Evolutionary conservation across 1,140 invertebrate genomes (phyloP), one percentile per base, ranked within the genome.

Genomic region (Drosophila bipectinata): DNA sequence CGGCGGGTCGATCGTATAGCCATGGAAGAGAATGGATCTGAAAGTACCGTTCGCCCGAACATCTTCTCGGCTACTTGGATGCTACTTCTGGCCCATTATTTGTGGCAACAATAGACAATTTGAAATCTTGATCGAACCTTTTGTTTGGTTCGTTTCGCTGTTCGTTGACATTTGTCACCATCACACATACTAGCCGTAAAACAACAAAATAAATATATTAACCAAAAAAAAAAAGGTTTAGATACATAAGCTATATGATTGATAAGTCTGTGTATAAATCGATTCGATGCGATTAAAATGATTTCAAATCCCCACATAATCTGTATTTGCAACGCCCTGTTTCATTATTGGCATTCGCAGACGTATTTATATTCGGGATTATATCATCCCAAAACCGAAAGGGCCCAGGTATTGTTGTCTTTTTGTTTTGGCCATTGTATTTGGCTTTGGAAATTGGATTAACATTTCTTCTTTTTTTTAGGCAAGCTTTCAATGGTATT

Each of bases 131-230:
- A 75, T 80, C 59, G 49, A 64, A 62, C 56, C 81, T 77, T 69
- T 83, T 83, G 80, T 84, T 66, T 18, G 47, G n/a, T 58, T 49
- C 52, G 67, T 59, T 49, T 54, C 34, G 44, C 80, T 84, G 80
- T 84, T 85, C 81, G 81, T 87, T 85, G 81, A 85, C 81, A 87
- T 81, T 87, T 78, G 61, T 82, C 75, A 83, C 66, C 45, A 58
- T 24, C 60, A n/a, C 9, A 28, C 15, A 6, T 32, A 34, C 10
- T 32, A 52, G 26, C 30, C 2, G 32, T 34, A 45, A 14, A 49
- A 44, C 7, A 18, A 24, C 21, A n/a, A 39, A 1, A 53, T 18
- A 66, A 1, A 37, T 48, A 2, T 14, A 26, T 39, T 34, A 12
- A 30, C 18, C 1, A 18, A 18, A 10, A 48, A 15, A n/a, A 32